Percentiles rank a stretch among this genome's conserved stretches.
phyloP scores from a whole-genome alignment of 2,888 invertebrate genomes.

The Calephelis perditalis region DNA sequence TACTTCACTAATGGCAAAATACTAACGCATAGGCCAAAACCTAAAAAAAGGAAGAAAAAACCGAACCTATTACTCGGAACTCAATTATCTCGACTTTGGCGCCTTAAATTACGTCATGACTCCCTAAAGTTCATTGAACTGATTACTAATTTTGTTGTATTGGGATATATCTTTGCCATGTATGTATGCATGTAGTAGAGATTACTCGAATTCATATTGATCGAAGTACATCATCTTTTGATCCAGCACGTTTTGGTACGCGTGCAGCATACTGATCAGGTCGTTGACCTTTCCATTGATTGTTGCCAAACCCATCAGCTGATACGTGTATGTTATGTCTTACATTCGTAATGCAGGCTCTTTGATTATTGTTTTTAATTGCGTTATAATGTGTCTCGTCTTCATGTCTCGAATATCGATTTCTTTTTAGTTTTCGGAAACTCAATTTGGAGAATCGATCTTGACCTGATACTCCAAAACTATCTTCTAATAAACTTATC shows the following conservation, averaged over 20 bases:
- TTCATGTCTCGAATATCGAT: too few relatives aligned
- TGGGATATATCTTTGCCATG: not conserved
- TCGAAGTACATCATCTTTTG: conserved; percentile 4
- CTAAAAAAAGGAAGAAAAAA: too few relatives aligned
- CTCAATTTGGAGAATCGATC: too few relatives aligned
- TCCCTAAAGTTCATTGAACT: conserved; percentile 4
- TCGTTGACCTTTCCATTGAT: conserved; percentile 30
- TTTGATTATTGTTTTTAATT: not conserved
- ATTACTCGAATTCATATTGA: not conserved
- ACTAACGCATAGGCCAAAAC: too few relatives aligned
- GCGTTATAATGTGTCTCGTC: not conserved
- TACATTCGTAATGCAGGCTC: not conserved
- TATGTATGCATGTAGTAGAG: not conserved
- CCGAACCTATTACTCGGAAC: too few relatives aligned
- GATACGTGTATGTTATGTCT: conserved; percentile 17
- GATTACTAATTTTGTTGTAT: not conserved
- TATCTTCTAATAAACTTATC: too few relatives aligned
- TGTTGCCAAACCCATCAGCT: conserved; percentile 29
- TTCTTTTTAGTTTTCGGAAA: too few relatives aligned
- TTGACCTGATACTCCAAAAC: too few relatives aligned
- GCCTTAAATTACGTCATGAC: too few relatives aligned
- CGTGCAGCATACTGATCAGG: conserved; percentile 24
- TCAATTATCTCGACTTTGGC: too few relatives aligned
- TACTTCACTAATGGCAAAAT: too few relatives aligned
- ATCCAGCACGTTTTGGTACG: conserved; percentile 1